Evolutionary conservation across 2,113 vertebrate genomes (phyloP), one percentile per base, ranked within the genome.

Genomic region (Arvicanthis niloticus): DNA sequence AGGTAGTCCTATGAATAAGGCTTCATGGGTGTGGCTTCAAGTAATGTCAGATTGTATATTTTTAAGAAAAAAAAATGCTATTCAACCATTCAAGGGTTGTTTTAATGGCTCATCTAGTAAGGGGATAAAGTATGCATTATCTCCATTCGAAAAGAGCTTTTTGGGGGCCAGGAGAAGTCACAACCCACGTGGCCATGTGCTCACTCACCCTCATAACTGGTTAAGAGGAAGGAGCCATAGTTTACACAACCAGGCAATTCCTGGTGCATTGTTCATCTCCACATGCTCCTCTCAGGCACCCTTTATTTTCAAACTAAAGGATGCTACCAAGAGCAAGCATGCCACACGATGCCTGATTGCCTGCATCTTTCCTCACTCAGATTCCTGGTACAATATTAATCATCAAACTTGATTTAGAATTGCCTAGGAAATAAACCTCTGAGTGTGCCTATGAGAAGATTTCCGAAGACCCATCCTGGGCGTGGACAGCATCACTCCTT

Each of bases 111-210:
- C n/a, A 0, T 31, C 31, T 21, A 34, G 78, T 37, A 56, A 77
- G 42, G 0, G 22, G 5, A 34, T 29, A 4, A 51, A 76, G 45
- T 53, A n/a, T 40, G 17, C 1, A 9, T 0, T 67, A 16, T 56
- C 22, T 82, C 26, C 45, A 45, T 67, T 34, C 9, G 0, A 62
- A 21, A 40, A 48, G 45, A 17, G 17, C 34, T 16, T 37, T 17
- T 7, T n/a, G n/a, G n/a, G 17, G 3, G 37, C 0, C 11, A 0
- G 11, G 22, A 3, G 15, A 9, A 45, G 17, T 26, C 7, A 45
- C 17, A 31, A 89, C 29, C 60, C 75, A 45, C 1, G 0, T 17
- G 1, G 77, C 11, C 82, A 56, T 45, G 19, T 16, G 62, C 31
- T 65, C 16, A n/a, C n/a, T 65, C 5, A 7, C 8, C 15, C 24